A percentile compares a stretch with the other conserved stretches of the same genome.
phyloP scores from a whole-genome alignment of 1,140 invertebrate genomes.

The Campoletis sonorensis region DNA sequence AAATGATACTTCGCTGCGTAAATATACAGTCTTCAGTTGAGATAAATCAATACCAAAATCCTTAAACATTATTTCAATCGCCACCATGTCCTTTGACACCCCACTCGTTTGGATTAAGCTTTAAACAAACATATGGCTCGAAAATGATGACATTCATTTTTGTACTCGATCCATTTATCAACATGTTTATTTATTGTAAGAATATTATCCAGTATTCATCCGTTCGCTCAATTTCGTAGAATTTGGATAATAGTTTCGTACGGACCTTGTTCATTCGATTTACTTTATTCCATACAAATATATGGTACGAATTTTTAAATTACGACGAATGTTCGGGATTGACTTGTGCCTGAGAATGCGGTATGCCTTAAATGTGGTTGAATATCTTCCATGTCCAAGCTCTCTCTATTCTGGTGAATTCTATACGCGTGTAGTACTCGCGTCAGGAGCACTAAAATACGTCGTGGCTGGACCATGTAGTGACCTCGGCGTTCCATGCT shows the following conservation, averaged over 20 bases:
- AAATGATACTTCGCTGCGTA: no score
- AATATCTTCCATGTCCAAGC: neutral
- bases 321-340: neutral
- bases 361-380: neutral
- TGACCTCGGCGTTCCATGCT: constrained; percentile 5
- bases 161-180: neutral
- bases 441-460: neutral
- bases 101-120: no score
- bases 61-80: no score
- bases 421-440: neutral
- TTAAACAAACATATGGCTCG: neutral
- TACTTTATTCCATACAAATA: neutral
- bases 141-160: neutral
- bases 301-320: neutral
- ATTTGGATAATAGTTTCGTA: neutral
- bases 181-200: neutral
- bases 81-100: no score
- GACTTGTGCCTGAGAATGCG: neutral
- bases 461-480: neutral
- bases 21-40: no score
- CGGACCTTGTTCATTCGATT: neutral
- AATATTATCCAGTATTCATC: neutral
- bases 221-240: neutral
- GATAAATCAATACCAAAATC: no score
- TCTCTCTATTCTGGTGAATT: neutral